A percentile compares a stretch with the other conserved stretches of the same genome.
Evolutionary conservation across 2,888 invertebrate species (phyloP).

Genomic region (Eulithis prunata): DNA sequence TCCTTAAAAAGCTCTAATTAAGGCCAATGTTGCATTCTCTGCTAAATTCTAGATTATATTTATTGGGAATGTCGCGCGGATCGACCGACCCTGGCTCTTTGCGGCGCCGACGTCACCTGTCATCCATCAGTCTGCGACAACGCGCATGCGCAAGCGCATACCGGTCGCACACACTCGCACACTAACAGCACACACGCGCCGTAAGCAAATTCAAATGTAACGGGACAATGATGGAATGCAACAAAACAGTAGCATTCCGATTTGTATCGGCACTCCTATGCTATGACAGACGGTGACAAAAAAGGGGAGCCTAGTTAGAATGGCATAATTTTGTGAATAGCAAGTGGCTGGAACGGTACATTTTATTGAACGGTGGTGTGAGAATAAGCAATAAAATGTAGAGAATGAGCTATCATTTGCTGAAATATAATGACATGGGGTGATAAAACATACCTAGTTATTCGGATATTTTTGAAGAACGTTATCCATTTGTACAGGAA

Average conservation of each 20-base stretch:
- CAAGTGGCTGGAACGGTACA: conserved; percentile 27
- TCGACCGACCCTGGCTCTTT: conserved; percentile 58
- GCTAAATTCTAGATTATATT: conserved; percentile 57
- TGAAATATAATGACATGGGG: conserved; percentile 8
- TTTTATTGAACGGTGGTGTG: conserved; percentile 8
- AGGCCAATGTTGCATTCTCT: conserved; percentile 52
- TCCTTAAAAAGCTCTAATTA: conserved; percentile 56
- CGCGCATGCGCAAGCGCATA: conserved; percentile 77
- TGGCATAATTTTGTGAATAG: conserved; percentile 52
- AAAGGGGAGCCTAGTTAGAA: conserved; percentile 69
- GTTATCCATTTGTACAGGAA: no score
- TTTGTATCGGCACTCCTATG: conserved; percentile 54
- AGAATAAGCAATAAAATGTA: conserved; percentile 8
- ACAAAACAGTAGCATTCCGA: conserved; percentile 74
- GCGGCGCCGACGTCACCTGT: conserved; percentile 73
- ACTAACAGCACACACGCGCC: conserved; percentile 47
- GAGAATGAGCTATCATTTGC: conserved; percentile 1
- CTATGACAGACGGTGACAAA: conserved; percentile 63
- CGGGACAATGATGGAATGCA: conserved; percentile 76
- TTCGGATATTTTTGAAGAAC: no score
- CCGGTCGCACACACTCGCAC: conserved; percentile 44
- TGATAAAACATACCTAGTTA: no score
- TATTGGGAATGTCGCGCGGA: conserved; percentile 49
- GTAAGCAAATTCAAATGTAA: conserved; percentile 77
- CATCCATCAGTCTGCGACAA: conserved; percentile 82